Evolutionary conservation across 1,140 invertebrate species (phyloP), one percentile per base, ranked within the genome.

Genomic region (Drosophila sproati): DNA sequence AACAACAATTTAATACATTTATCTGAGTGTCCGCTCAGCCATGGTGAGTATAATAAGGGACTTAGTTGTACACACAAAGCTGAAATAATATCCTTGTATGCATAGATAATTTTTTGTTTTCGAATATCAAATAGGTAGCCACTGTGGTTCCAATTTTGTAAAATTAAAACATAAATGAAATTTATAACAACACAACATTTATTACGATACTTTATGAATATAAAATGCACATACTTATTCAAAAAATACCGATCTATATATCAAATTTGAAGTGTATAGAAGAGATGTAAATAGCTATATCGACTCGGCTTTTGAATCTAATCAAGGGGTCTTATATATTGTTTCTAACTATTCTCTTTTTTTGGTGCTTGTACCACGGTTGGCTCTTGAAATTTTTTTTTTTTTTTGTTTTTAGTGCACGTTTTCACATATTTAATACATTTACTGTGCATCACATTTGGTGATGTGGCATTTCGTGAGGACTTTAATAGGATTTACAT

Each of bases 31-130:
- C 63, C 60, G 62, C 52, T 45, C 32, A 61, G 5, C 63, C 52
- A 59, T 56, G 35, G 64, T 78, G 78, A 72, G 59, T 60, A 59
- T 78, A 82, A 73, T 77, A 79, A 83, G 77, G 80, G 83, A 77
- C 74, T 87, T 74, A 77, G 64, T 59, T 76, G 54, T 56, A 52
- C 69, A 57, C 47, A 48, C 59, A 73, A 66, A 52, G 31, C 59
- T 47, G 41, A 60, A 6, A 75, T 55, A 51, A 56, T 51, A 61
- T 59, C 8, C 32, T 34, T 47, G 56, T 60, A 20, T 29, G 12
- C 34, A 60, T 12, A 32, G n/a, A 54, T 12, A 28, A 54, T 37
- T 35, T 54, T 29, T 28, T 48, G 4, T 20, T 20, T 28, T 47
- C 45, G 20, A 20, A 47, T 43, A 34, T 34, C 34, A 34, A 34